phyloP scores from a whole-genome alignment of 2,113 vertebrate species.

The Bostrychus sinensis region DNA sequence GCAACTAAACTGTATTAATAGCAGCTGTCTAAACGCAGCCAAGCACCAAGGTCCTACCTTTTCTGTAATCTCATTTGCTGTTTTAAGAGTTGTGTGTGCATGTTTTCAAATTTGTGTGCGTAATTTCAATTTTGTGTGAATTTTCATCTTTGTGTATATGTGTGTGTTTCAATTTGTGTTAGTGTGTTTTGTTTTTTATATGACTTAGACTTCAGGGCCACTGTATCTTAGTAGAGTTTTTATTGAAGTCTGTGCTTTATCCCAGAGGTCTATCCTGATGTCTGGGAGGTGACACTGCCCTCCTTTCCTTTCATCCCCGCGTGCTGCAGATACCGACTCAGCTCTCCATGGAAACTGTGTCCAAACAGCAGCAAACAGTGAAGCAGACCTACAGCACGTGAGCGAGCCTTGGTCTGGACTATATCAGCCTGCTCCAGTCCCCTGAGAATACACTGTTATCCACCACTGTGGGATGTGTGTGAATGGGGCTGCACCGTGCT shows the following conservation, averaged over 20 bases:
- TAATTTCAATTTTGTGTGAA: too few species aligned
- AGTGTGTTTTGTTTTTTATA: too few species aligned
- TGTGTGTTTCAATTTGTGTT: too few species aligned
- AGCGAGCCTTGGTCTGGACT: conserved; percentile 50
- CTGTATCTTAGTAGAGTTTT: conserved; percentile 17
- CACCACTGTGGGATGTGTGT: not conserved
- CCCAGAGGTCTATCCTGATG: conserved; percentile 51
- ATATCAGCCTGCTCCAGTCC: conserved; percentile 48
- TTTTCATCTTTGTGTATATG: too few species aligned
- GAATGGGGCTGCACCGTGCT: conserved; percentile 11
- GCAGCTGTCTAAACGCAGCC: too few species aligned
- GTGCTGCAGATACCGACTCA: conserved; percentile 50
- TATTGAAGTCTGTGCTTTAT: conserved; percentile 47
- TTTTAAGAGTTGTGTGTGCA: too few species aligned
- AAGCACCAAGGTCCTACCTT: too few species aligned
- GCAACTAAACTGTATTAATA: too few species aligned
- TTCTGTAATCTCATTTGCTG: too few species aligned
- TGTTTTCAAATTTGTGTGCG: too few species aligned
- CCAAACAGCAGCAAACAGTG: conserved; percentile 74
- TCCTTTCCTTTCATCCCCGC: conserved; percentile 49
- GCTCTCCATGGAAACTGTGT: conserved; percentile 65
- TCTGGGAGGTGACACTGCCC: conserved; percentile 55
- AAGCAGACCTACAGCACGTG: conserved; percentile 24
- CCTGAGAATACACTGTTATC: conserved; percentile 26
- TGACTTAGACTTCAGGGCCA: too few species aligned